A percentile compares a stretch with the other conserved stretches of the same genome.
Evolutionary conservation across 2,888 invertebrate genomes (phyloP).

Genomic region (Hoplodrina blanda): DNA sequence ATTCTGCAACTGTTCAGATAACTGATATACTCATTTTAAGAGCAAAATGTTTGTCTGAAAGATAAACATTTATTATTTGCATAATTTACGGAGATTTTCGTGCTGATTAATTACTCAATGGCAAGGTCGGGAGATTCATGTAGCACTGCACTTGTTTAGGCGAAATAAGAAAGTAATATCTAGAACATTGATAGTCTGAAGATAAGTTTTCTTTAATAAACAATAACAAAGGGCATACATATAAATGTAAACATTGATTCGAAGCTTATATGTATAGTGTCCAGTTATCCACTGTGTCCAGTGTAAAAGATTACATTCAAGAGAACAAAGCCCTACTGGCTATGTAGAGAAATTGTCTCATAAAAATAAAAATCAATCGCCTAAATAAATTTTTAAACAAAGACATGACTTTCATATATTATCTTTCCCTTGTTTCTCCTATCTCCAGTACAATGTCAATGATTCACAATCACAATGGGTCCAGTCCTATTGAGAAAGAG

Average conservation of each 20-base stretch:
- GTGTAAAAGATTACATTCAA: conserved; percentile 28
- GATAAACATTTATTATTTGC: conserved; percentile 35
- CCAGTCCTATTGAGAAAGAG: conserved; percentile 8
- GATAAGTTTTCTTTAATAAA: neutral
- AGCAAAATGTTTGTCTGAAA: conserved; percentile 16
- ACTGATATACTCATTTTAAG: conserved; percentile 25
- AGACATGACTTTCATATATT: conserved; percentile 16
- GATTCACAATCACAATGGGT: conserved; percentile 28
- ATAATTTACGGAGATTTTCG: conserved; percentile 13
- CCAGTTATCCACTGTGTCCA: conserved; percentile 10
- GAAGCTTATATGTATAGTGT: conserved; percentile 1
- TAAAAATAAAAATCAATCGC: conserved; percentile 31
- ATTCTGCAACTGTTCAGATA: conserved; percentile 33
- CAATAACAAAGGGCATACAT: conserved; percentile 20
- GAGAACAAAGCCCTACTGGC: conserved; percentile 31
- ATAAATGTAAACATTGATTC: conserved; percentile 31
- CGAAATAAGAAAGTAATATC: neutral
- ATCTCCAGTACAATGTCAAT: conserved; percentile 16
- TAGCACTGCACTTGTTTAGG: neutral
- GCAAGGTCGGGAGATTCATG: conserved; percentile 32
- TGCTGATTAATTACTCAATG: conserved; percentile 32
- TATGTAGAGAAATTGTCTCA: conserved; percentile 11
- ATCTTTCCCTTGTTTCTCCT: conserved; percentile 7
- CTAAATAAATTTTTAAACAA: conserved; percentile 20
- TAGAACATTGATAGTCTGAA: neutral